Conservation (phyloP, 2,113 vertebrate genomes). For the Macquaria ambigua region DNA sequence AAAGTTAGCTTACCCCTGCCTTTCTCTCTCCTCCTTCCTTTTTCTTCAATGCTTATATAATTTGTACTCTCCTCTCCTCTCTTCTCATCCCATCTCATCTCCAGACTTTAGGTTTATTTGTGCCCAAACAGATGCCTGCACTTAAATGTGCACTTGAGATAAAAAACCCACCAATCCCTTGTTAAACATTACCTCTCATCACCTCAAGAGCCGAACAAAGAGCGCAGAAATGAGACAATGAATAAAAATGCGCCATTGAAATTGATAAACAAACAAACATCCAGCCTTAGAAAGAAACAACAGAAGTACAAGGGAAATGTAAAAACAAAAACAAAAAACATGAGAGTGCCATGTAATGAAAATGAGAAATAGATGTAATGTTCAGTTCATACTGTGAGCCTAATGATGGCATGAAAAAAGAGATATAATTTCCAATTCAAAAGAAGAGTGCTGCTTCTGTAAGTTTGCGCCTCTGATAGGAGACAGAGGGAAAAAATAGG, state of each 20-base stretch:
- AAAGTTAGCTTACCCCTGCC: background rate
- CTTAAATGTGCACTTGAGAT: constrained; percentile 26
- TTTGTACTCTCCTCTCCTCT: constrained; percentile 18
- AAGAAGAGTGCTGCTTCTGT: constrained; percentile 26
- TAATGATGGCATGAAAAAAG: constrained; percentile 43
- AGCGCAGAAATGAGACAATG: background rate
- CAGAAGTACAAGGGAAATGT: background rate
- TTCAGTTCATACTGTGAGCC: constrained; percentile 42
- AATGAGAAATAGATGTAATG: constrained; percentile 24
- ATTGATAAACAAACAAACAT: constrained; percentile 31
- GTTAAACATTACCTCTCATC: constrained; percentile 40
- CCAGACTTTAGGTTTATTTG: constrained; percentile 7
- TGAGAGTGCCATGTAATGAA: constrained; percentile 25
- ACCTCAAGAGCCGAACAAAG: constrained; percentile 26
- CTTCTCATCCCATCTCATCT: background rate
- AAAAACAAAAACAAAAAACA: background rate
- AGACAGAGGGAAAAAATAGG: constrained; percentile 3
- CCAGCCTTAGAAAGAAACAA: background rate
- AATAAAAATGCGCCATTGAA: constrained; percentile 11
- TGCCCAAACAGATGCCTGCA: constrained; percentile 27
- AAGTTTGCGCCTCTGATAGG: constrained; percentile 28
- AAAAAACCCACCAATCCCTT: constrained; percentile 18
- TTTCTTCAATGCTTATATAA: constrained; percentile 17
- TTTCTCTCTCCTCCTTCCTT: constrained; percentile 1
- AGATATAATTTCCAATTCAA: constrained; percentile 32